A percentile compares a stretch with the other conserved stretches of the same genome.
Conservation (phyloP, 1,140 invertebrate species). For the Anastrepha obliqua region DNA sequence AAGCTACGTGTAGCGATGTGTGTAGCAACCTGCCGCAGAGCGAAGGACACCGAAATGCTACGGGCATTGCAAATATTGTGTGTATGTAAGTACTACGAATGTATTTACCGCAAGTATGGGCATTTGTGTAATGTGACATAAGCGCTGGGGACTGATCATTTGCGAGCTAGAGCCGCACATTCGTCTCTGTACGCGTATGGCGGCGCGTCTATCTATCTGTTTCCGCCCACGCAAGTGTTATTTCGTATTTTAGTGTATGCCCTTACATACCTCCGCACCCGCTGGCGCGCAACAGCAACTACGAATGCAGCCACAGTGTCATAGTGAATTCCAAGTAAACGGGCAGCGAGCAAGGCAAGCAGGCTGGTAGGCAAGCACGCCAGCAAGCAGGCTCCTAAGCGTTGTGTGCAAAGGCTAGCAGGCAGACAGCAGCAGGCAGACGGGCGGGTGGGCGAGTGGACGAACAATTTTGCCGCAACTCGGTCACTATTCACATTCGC, state of each 20-base stretch:
- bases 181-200: conserved; percentile 33
- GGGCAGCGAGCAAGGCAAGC: conserved; percentile 40
- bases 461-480: conserved; percentile 7
- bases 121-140: conserved; percentile 47
- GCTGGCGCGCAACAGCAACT: not conserved
- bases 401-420: not conserved
- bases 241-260: conserved; percentile 24
- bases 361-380: not conserved
- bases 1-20: too few species aligned
- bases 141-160: conserved; percentile 35
- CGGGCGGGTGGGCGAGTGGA: not conserved
- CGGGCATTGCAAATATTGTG: not conserved
- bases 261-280: conserved; percentile 35
- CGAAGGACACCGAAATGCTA: conserved; percentile 11
- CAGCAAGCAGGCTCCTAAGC: too few species aligned
- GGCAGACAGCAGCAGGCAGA: not conserved
- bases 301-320: not conserved
- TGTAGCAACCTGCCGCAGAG: not conserved
- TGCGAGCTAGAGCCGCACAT: not conserved
- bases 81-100: not conserved
- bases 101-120: not conserved
- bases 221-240: conserved; percentile 41
- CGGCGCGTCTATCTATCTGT: conserved; percentile 50
- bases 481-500: conserved; percentile 39
- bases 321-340: conserved; percentile 23